Evolutionary conservation across 2,113 vertebrate species (phyloP), one percentile per base, ranked within the genome.

Genomic region (Kryptolebias marmoratus): DNA sequence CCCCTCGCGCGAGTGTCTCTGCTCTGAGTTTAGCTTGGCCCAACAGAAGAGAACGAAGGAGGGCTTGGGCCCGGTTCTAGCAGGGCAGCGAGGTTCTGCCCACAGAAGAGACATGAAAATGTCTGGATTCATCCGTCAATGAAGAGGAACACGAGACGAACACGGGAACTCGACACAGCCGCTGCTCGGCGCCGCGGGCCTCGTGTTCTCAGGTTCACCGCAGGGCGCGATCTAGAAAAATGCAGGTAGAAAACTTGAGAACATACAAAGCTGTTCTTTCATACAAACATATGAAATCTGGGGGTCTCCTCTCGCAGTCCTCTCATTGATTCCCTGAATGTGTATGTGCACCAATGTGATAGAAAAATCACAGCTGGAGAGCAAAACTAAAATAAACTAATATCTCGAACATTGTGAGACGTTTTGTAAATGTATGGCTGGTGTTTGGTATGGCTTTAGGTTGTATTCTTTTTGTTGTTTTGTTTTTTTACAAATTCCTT

Each of bases 51-150:
- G 88, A 54, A 93, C 90, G 36, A 93, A 92, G 45, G 87, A 84
- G 58, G 90, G 91, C 83, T 93, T 92, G 81, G 90, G 89, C 89
- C 91, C 91, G 79, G 87, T 90, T 88, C 91, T 85, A 74, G 88
- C 90, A 77, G 92, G 90, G 90, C 90, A 85, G 84, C 84, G 85
- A 77, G 89, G 81, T 85, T 93, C 88, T 81, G 91, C 88, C 90
- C 91, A 90, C 87, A 87, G 87, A 85, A 89, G 78, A 92, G 89
- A 89, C 93, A 92, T 93, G 89, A 91, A 93, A 90, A 72, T 88
- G 72, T 90, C 88, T 52, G 85, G 89, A 93, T 88, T 93, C 90
- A 93, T 94, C 84, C 85, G 91, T 90, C 87, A 86, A 79, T 39
- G 4, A 78, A 68, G 84, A 70, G 73, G 73, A 75, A 73, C 16